These are phyloP conservation scores for Macquaria australasica DNA, from an alignment of 2,113 vertebrate genomes.

Conservation along the genomic window DNA sequence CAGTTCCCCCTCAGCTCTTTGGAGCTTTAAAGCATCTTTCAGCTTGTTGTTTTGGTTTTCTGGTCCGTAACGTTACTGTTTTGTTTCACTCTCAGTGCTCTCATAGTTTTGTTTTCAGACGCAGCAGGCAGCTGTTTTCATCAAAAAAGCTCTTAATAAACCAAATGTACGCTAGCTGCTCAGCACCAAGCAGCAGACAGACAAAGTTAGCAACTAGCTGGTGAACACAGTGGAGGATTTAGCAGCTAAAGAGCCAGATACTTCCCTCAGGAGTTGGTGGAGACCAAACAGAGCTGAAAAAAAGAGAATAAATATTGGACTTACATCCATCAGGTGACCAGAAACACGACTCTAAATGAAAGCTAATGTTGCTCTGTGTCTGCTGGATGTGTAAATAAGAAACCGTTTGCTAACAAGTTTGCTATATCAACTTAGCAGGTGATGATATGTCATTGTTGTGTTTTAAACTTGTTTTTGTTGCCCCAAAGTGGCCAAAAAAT, in stretches of 20 bases:
- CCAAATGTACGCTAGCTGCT: neutral
- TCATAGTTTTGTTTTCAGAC: neutral
- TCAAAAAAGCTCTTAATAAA: neutral
- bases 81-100: neutral
- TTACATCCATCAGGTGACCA: neutral
- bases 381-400: constrained; percentile 2
- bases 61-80: constrained; percentile 2
- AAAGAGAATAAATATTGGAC: neutral
- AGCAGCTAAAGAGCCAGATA: neutral
- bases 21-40: neutral
- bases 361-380: neutral
- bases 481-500: constrained; percentile 2
- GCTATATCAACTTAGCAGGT: neutral
- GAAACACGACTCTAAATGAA: neutral
- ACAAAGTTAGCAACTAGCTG: neutral
- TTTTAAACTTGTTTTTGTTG: neutral
- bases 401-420: neutral
- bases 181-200: neutral
- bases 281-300: neutral
- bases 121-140: neutral
- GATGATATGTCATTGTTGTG: neutral
- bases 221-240: neutral
- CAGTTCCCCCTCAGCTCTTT: neutral
- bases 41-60: constrained; percentile 14
- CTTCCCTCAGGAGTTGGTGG: neutral